phyloP scores from a whole-genome alignment of 2,113 vertebrate genomes.

The Arvicanthis niloticus region DNA sequence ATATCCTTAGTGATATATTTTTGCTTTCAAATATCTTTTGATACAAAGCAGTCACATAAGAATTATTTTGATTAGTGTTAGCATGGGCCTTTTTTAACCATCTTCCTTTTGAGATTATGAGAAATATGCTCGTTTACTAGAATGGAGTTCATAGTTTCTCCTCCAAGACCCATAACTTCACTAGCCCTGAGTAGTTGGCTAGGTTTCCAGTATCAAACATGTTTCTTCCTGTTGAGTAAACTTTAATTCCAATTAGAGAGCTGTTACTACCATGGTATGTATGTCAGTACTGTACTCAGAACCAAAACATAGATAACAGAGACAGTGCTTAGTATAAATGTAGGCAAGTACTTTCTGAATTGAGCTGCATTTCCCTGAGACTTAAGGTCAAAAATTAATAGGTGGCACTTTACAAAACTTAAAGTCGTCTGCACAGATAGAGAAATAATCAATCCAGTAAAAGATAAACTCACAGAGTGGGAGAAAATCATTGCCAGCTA shows the following conservation, averaged over 20 bases:
- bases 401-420: not conserved
- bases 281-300: too few relatives aligned
- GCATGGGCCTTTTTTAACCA: not conserved
- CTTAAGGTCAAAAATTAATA: not conserved
- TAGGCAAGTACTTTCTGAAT: not conserved
- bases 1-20: not conserved
- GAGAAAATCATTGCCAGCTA: not conserved
- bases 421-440: not conserved
- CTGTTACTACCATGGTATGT: too few relatives aligned
- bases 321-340: too few relatives aligned
- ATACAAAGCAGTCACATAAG: not conserved
- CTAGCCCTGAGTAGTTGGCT: too few relatives aligned
- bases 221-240: too few relatives aligned
- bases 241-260: too few relatives aligned
- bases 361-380: not conserved
- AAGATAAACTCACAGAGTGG: not conserved
- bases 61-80: not conserved
- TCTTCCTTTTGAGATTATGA: not conserved
- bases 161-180: too few relatives aligned
- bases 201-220: too few relatives aligned
- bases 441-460: not conserved
- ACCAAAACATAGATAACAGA: too few relatives aligned
- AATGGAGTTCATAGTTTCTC: too few relatives aligned
- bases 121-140: too few relatives aligned
- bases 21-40: slow-evolving; percentile 22